These are phyloP conservation scores for Syngnathus floridae DNA, from an alignment of 2,113 vertebrate species.

Conservation along the genomic window DNA sequence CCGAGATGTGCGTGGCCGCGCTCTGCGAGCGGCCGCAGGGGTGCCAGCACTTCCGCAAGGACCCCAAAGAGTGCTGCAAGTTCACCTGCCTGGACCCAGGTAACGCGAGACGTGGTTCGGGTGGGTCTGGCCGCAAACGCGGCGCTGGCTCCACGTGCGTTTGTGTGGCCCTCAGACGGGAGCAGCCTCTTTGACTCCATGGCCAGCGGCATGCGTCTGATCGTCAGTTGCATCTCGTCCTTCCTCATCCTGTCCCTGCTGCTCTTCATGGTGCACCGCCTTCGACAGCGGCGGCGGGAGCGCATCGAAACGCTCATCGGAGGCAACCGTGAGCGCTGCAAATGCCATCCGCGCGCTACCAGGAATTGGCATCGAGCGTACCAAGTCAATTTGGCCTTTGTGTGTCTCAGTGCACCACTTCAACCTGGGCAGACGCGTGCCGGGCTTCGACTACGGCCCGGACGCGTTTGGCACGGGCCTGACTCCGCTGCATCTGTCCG, in stretches of 20 bases:
- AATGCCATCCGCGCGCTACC: neutral
- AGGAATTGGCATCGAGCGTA: no score
- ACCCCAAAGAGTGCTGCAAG: constrained; percentile 98
- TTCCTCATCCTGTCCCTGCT: constrained; percentile 97
- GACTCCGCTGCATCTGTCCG: constrained; percentile 92
- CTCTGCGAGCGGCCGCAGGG: constrained; percentile 92
- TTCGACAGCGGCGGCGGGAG: constrained; percentile 88
- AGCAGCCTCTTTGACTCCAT: constrained; percentile 95
- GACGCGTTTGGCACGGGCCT: constrained; percentile 92
- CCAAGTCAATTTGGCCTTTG: no score
- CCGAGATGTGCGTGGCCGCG: constrained; percentile 95
- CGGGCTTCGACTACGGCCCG: constrained; percentile 92
- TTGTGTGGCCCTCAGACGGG: constrained; percentile 72
- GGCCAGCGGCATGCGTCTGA: constrained; percentile 95
- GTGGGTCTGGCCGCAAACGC: no score
- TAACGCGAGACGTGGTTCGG: constrained; percentile 28
- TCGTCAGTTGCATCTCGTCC: constrained; percentile 97
- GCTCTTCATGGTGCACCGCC: constrained; percentile 96
- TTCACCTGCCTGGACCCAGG: constrained; percentile 94
- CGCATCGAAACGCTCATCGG: constrained; percentile 95
- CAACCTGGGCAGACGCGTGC: constrained; percentile 91
- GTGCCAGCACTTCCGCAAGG: constrained; percentile 92
- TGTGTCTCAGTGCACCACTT: constrained; percentile 87
- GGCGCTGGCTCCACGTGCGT: no score
- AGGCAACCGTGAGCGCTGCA: constrained; percentile 80